Base-by-base conservation (phyloP, 2,113 vertebrate species). In the Bujurquina vittata region DNA sequence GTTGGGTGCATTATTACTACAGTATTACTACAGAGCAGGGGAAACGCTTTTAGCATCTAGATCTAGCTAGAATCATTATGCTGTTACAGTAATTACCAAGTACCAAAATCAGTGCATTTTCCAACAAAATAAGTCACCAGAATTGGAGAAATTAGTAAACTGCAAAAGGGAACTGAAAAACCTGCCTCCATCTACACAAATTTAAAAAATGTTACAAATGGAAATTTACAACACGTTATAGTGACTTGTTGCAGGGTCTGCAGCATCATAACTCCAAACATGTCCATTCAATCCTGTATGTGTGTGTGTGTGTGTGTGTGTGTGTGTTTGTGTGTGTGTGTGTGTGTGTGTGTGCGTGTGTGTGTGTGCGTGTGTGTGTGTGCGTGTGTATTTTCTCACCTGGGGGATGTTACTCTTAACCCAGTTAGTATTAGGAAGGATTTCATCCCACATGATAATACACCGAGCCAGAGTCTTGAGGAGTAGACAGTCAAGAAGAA, bases 401-500 rank as follows among this genome's bases (percentile, higher is more conserved):
- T 98, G 96, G 85, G 98, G 98, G 87, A 99, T 97, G 6, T 99
- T 99, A 93, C 97, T 98, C 86, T 97, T 97, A 81, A 99, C 97
- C 98, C 98, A 99, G 82, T 98, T 96, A 26, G 97, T 95, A 90
- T 97, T 96, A 22, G 98, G 98, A 77, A 98, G 91, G 92, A 99
- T 99, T 91, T 99, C 98, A 93, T 99, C 98, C 98, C 98, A 99
- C 94, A 99, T 95, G 94, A 99, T 99, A 80, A 99, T 95, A 90
- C 98, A 98, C 43, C 97, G 96, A 84, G 98, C 97, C 74, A 99
- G 95, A 22, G 98, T 99, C 98, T 99, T 90, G 73, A 40, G 65
- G 80, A 26, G 20, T 23, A 58, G 61, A 52, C 37, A 75, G 2
- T 22, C 2, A 54, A 72, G n/a, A 74, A 10, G 3, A 35, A 46